Evolutionary conservation across 2,113 vertebrate species (phyloP).

Genomic region (Brachypteracias leptosomus): DNA sequence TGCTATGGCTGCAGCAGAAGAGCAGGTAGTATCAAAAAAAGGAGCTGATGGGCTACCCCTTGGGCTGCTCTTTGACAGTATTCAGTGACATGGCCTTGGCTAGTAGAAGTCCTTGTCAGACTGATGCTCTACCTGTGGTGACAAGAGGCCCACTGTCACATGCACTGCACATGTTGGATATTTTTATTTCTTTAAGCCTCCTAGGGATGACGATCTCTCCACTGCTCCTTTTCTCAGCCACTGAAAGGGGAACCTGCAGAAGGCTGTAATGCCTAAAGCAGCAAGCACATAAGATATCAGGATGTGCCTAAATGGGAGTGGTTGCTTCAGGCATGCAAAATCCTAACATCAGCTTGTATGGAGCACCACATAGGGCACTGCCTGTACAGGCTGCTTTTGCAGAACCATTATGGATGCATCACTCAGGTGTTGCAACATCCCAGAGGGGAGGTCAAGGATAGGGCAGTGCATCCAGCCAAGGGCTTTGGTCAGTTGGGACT

Average conservation of each 20-base stretch:
- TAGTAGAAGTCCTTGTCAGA: not conserved
- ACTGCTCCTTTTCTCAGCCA: not conserved
- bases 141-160: not conserved
- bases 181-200: not conserved
- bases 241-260: not conserved
- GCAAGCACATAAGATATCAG: not conserved
- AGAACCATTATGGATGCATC: not conserved
- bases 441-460: not conserved
- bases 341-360: not conserved
- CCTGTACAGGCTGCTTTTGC: not conserved
- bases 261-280: not conserved
- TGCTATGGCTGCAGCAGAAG: not conserved
- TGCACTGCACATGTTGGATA: fast-evolving
- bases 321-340: not conserved
- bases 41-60: not conserved
- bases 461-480: not conserved
- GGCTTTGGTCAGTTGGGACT: not conserved
- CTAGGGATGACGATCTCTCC: not conserved
- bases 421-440: not conserved
- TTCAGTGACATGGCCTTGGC: not conserved
- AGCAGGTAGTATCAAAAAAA: not conserved
- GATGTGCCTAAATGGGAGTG: not conserved
- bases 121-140: not conserved
- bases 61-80: not conserved
- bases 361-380: not conserved